A percentile compares a stretch with the other conserved stretches of the same genome.
phyloP scores from a whole-genome alignment of 1,140 invertebrate species.

The Neelides sp. region DNA sequence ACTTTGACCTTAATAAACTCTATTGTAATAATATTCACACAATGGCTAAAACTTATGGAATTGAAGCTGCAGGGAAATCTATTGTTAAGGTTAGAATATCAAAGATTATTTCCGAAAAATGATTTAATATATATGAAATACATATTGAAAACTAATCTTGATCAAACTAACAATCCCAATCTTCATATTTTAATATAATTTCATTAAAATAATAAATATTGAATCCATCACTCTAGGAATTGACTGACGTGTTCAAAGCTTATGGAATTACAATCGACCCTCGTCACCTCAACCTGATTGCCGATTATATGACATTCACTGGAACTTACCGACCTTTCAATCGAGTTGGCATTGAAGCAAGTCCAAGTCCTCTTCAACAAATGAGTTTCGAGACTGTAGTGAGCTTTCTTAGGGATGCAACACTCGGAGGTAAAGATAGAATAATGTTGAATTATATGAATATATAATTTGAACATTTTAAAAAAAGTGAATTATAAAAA shows the following conservation, averaged over 20 bases:
- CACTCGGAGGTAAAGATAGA: slow-evolving; percentile 42
- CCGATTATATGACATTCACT: slow-evolving; percentile 96
- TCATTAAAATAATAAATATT: too few species aligned
- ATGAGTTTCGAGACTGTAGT: slow-evolving; percentile 95
- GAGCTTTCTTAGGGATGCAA: slow-evolving; percentile 70
- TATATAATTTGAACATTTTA: slow-evolving; percentile 5
- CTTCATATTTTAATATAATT: too few species aligned
- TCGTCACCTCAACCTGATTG: slow-evolving; percentile 79
- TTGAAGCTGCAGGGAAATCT: slow-evolving; percentile 84
- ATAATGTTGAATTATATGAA: slow-evolving; percentile 4
- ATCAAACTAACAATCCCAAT: too few species aligned
- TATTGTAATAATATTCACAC: slow-evolving; percentile 92
- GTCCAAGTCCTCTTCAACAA: slow-evolving; percentile 84
- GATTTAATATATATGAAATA: too few species aligned
- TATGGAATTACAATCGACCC: slow-evolving; percentile 93
- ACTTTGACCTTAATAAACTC: slow-evolving; percentile 71
- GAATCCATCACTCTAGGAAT: too few species aligned
- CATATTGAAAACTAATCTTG: too few species aligned
- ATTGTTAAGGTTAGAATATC: slow-evolving; percentile 57
- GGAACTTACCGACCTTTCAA: slow-evolving; percentile 82
- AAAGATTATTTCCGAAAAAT: too few species aligned
- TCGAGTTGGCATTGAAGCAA: slow-evolving; percentile 72
- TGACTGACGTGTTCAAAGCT: slow-evolving; percentile 82
- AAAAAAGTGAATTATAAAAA: slow-evolving; percentile 1
- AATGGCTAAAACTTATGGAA: slow-evolving; percentile 80